Evolutionary conservation across 2,797 vertebrate genomes (phyloP), one percentile per base, ranked within the genome.

Genomic region (Ptychadena robeensis): DNA sequence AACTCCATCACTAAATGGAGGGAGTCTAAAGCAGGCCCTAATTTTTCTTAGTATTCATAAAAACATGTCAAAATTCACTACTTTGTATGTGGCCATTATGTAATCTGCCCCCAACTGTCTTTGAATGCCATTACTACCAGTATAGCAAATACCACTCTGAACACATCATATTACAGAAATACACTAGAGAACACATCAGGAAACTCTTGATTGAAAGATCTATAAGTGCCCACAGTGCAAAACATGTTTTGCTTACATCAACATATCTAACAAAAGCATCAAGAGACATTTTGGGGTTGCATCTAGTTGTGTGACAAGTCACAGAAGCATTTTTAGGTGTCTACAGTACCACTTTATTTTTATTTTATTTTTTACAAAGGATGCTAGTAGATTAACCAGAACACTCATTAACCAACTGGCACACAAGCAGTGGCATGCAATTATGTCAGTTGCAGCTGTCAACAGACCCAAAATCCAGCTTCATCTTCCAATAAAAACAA

Each of bases 361-460:
- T 48, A 9, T 31, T 68, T n/a, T 31, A n/a, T 53, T 79, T 64
- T 32, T 48, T 2, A 66, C 63, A 61, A 53, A 22, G 65, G 57
- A 65, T 75, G 73, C 80, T 66, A 70, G 80, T 28, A 70, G 65
- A 75, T 75, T 63, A 82, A 82, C 48, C 73, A 63, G 73, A 63
- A 44, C 28, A 53, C 80, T 82, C 80, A 82, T 76, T 82, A 76
- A 38, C 27, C 48, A 59, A 38, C 48, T 63, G 80, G 80, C 73
- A 76, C 73, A 74, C 72, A 82, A 75, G 80, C 71, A 38, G 80
- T 27, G 80, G 80, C 80, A 82, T 64, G 65, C 28, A 82, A 82
- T 76, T 61, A 70, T 64, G 73, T 69, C 72, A 69, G 32, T 25
- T 64, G 40, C 69, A 73, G 73, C 37, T 38, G 71, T 53, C 71